These are phyloP conservation scores for Carassius auratus DNA, from an alignment of 2,113 vertebrate genomes.

Conservation along the genomic window DNA sequence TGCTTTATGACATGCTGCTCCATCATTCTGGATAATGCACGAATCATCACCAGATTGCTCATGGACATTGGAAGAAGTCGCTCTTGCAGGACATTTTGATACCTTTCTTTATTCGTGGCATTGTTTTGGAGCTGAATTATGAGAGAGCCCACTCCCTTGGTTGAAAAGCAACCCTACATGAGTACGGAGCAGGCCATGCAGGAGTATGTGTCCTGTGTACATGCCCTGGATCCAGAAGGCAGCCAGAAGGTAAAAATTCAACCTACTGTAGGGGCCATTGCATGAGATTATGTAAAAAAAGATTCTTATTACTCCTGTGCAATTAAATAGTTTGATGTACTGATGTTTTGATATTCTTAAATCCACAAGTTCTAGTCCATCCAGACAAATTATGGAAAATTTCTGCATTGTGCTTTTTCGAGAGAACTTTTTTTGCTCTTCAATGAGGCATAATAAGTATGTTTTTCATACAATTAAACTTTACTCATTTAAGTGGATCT, in stretches of 20 bases:
- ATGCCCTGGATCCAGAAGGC: conserved; percentile 88
- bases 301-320: background rate
- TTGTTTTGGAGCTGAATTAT: too few species aligned
- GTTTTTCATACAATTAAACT: background rate
- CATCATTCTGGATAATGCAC: too few species aligned
- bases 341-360: too few species aligned
- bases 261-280: background rate
- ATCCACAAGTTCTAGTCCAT: background rate
- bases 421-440: background rate
- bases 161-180: conserved; percentile 59
- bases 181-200: conserved; percentile 89
- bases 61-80: too few species aligned
- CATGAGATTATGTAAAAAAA: background rate
- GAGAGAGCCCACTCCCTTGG: too few species aligned
- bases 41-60: too few species aligned
- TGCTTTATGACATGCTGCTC: too few species aligned
- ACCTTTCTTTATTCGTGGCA: too few species aligned
- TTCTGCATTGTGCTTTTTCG: background rate
- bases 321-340: background rate
- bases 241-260: conserved; percentile 82
- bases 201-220: conserved; percentile 89
- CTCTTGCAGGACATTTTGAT: too few species aligned
- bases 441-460: background rate
- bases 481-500: background rate
- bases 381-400: background rate